These are phyloP conservation scores for Leptodactylus fuscus DNA, from an alignment of 2,113 vertebrate genomes.

Conservation along the genomic window DNA sequence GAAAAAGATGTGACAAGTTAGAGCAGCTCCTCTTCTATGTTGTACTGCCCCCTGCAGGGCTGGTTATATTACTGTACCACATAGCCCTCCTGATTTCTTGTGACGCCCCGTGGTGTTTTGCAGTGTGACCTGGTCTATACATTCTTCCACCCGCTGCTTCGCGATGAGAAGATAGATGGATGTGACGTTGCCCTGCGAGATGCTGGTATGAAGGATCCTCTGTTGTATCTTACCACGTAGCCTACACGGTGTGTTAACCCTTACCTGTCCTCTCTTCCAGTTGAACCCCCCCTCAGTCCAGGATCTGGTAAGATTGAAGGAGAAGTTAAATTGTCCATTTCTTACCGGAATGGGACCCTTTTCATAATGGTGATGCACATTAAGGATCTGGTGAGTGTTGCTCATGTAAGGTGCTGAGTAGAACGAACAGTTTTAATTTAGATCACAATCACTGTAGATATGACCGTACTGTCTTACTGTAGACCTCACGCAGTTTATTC, in stretches of 20 bases:
- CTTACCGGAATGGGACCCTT: constrained; percentile 93
- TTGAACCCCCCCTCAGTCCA: constrained; percentile 79
- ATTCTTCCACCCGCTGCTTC: constrained; percentile 94
- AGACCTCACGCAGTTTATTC: too few species aligned
- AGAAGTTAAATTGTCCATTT: constrained; percentile 95
- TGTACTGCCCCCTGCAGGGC: too few species aligned
- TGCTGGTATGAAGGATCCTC: constrained; percentile 73
- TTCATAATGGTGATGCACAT: constrained; percentile 99
- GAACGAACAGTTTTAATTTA: too few species aligned
- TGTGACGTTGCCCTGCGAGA: constrained; percentile 80
- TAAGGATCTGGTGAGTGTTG: constrained; percentile 85
- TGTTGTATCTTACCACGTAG: too few species aligned
- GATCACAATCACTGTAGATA: too few species aligned
- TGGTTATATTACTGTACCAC: too few species aligned
- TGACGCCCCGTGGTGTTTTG: background rate
- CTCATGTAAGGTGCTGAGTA: accelerated
- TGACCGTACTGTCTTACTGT: too few species aligned
- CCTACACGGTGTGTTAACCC: background rate
- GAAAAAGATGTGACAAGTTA: too few species aligned
- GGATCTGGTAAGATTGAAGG: constrained; percentile 89
- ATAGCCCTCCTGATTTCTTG: too few species aligned
- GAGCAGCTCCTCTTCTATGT: too few species aligned
- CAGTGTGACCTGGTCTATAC: constrained; percentile 98
- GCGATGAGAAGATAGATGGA: constrained; percentile 94
- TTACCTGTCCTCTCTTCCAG: constrained; percentile 57